phyloP scores from a whole-genome alignment of 2,888 invertebrate genomes.

The Amphimallon solstitiale region DNA sequence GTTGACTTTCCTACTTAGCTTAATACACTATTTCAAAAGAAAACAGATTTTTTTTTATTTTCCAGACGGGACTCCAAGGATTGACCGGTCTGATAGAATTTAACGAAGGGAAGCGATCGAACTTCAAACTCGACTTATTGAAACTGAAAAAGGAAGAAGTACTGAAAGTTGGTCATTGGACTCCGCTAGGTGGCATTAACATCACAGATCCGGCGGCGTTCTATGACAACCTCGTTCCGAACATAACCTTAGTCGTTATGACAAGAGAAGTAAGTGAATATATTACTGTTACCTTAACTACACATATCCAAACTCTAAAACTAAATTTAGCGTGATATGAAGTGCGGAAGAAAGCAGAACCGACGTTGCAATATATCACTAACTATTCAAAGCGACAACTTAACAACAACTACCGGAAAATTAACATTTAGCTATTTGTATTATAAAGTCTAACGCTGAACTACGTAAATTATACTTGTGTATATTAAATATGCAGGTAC shows the following conservation, averaged over 20 bases:
- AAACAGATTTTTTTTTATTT: slow-evolving; percentile 35
- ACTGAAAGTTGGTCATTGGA: slow-evolving; percentile 86
- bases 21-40: too few relatives aligned
- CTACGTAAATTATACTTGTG: slow-evolving; percentile 9
- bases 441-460: not conserved
- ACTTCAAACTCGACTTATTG: slow-evolving; percentile 86
- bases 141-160: slow-evolving; percentile 82
- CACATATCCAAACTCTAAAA: slow-evolving; percentile 18
- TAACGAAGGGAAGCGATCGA: slow-evolving; percentile 82
- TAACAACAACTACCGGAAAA: slow-evolving; percentile 13
- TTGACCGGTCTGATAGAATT: slow-evolving; percentile 90
- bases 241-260: slow-evolving; percentile 90
- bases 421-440: slow-evolving; percentile 3
- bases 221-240: slow-evolving; percentile 82
- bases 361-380: slow-evolving; percentile 17
- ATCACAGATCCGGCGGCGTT: slow-evolving; percentile 88
- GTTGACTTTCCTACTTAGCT: too few relatives aligned
- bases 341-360: slow-evolving; percentile 3
- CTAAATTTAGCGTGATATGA: slow-evolving; percentile 1
- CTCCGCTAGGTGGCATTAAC: slow-evolving; percentile 77
- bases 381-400: slow-evolving; percentile 13
- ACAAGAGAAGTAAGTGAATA: slow-evolving; percentile 78
- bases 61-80: slow-evolving; percentile 83
- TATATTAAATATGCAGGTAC: not conserved
- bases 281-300: slow-evolving; percentile 4